These are phyloP conservation scores for Herpetotheres cachinnans DNA, from an alignment of 2,113 vertebrate species.

Conservation along the genomic window DNA sequence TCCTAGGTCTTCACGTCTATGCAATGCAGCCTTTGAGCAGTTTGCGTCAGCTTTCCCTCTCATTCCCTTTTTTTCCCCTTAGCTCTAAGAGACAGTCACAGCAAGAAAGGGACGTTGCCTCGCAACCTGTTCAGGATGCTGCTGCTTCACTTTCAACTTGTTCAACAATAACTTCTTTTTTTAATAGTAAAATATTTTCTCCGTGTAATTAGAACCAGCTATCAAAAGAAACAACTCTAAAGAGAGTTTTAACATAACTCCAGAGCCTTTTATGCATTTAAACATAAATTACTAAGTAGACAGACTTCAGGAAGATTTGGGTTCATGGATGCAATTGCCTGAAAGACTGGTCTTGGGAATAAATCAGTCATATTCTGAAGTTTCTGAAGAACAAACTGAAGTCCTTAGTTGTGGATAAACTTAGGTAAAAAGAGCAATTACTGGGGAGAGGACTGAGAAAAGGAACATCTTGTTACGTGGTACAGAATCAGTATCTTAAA, in stretches of 20 bases:
- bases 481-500: fast-evolving
- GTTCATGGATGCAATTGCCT: not conserved
- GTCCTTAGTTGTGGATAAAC: not conserved
- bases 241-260: not conserved
- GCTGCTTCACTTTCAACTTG: not conserved
- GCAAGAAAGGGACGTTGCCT: fast-evolving
- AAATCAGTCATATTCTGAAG: not conserved
- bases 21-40: fast-evolving
- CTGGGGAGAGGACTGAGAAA: not conserved
- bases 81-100: fast-evolving
- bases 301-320: too few relatives aligned
- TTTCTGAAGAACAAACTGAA: not conserved
- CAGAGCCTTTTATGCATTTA: not conserved
- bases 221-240: not conserved
- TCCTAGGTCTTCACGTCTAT: not conserved
- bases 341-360: not conserved
- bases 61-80: not conserved
- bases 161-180: not conserved
- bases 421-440: fast-evolving
- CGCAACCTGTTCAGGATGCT: fast-evolving
- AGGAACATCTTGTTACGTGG: not conserved
- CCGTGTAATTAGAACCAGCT: not conserved
- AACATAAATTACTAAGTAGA: not conserved
- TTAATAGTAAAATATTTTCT: not conserved
- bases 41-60: not conserved